These are phyloP conservation scores for Epizoanthus illoricatus DNA, from an alignment of 92 coral and sea anemone genomes.

Conservation along the genomic window DNA sequence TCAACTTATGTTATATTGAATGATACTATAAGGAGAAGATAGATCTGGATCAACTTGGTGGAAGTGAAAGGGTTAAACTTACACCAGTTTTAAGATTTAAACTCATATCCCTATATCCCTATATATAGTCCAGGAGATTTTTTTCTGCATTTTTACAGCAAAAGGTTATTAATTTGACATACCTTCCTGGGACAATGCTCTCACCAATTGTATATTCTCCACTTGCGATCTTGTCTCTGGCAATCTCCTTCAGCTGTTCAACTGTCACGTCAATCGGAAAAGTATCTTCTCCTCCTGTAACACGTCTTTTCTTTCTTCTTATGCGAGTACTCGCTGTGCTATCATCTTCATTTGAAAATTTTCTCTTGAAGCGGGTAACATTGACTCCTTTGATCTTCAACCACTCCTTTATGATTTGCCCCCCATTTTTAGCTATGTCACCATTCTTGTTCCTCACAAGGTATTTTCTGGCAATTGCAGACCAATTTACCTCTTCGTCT, in stretches of 20 bases:
- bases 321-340: constrained; percentile 28
- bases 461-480: constrained; percentile 39
- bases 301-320: constrained; percentile 36
- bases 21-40: too few relatives aligned
- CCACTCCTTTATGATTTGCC: constrained; percentile 44
- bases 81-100: neutral
- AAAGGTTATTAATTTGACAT: neutral
- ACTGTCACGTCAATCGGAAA: constrained; percentile 22
- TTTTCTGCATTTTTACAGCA: neutral
- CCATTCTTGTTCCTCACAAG: constrained; percentile 33
- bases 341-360: constrained; percentile 1
- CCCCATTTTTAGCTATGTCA: constrained; percentile 41
- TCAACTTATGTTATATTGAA: too few relatives aligned
- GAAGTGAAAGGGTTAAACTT: too few relatives aligned
- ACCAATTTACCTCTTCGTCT: constrained; percentile 5
- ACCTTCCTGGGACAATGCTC: constrained; percentile 50
- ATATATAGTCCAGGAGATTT: neutral
- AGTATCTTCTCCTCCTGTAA: constrained; percentile 27
- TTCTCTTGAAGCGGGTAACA: constrained; percentile 38
- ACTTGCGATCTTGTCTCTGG: constrained; percentile 37
- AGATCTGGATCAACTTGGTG: too few relatives aligned
- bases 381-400: constrained; percentile 33
- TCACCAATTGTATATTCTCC: constrained; percentile 46
- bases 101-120: neutral
- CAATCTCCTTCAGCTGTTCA: constrained; percentile 31